phyloP scores from a whole-genome alignment of 37 sponge, comb jelly and placozoan species.

The Mnemiopsis leidyi region DNA sequence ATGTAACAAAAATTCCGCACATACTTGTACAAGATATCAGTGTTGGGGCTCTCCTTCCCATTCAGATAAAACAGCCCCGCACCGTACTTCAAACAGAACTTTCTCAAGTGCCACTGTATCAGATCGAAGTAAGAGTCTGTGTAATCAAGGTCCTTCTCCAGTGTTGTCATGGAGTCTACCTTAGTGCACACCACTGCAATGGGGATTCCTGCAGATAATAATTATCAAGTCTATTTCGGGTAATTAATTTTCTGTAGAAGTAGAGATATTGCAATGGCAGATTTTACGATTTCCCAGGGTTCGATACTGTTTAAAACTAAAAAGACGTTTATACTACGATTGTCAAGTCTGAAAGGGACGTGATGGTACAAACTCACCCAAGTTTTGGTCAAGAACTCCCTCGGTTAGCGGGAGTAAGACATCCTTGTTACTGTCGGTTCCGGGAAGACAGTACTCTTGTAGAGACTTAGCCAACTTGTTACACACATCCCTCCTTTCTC shows the following conservation, averaged over 20 bases:
- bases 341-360: too few species aligned
- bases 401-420: slow-evolving; percentile 88
- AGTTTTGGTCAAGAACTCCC: slow-evolving; percentile 79
- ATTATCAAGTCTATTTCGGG: too few species aligned
- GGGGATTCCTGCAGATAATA: slow-evolving; percentile 81
- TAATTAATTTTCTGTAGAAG: neutral
- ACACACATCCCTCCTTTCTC: slow-evolving; percentile 29
- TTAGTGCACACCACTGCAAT: slow-evolving; percentile 89
- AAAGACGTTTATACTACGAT: too few species aligned
- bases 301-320: too few species aligned
- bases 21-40: slow-evolving; percentile 75
- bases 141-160: slow-evolving; percentile 94
- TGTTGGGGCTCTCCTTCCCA: slow-evolving; percentile 82
- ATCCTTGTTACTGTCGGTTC: slow-evolving; percentile 68
- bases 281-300: too few species aligned
- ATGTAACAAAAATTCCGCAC: neutral
- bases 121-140: slow-evolving; percentile 92
- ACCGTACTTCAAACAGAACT: slow-evolving; percentile 94
- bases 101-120: slow-evolving; percentile 92
- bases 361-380: too few species aligned
- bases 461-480: slow-evolving; percentile 41
- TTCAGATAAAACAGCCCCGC: slow-evolving; percentile 90
- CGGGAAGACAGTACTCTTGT: slow-evolving; percentile 55
- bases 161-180: slow-evolving; percentile 75
- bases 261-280: neutral